Base-by-base conservation (phyloP, 2,797 vertebrate species). In the Eulemur mongoz region DNA sequence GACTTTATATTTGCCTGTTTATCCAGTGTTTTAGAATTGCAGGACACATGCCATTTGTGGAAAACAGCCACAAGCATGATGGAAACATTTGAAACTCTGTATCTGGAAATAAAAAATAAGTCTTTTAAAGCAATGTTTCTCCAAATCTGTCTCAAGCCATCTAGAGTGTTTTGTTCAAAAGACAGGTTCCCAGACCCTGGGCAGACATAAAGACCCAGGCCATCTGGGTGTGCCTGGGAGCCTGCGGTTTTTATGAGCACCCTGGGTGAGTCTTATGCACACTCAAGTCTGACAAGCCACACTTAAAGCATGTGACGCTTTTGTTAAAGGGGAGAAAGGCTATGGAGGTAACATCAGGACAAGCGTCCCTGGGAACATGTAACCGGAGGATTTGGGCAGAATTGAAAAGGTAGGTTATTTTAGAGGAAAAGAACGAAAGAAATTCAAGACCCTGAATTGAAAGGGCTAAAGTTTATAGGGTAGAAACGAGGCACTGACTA, bases 391-490 rank as follows among this genome's bases (percentile, higher is more conserved):
- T 85, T 72, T 82, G 93, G 92, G 91, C 63, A 85, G 35, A 75
- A 94, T 30, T 94, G 90, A 96, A 95, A 97, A 96, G 81, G 57
- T 17, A 81, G 59, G 83, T 25, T 96, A 96, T 97, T 97, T 96
- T 78, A 98, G 65, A 85, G 81, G 85, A 78, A 87, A 96, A 93
- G 82, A 93, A 38, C 70, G 65, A 95, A 92, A 95, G 96, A 92
- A 98, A 97, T 8, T 22, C 57, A 67, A 96, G 97, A 72, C 82
- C 67, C 78, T 93, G 48, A 94, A 70, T 48, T 70, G 76, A 98
- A 97, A 97, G 57, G 93, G 76, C 97, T 98, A 81, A 97, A 94
- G 91, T 94, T 94, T 86, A 89, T 63, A 65, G 22, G 89, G 96
- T 43, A 72, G n/a, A 79, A 93, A 80, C 22, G 20, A 86, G 70